Conservation (phyloP, 2,888 invertebrate genomes). For the Diachrysia chrysitis region DNA sequence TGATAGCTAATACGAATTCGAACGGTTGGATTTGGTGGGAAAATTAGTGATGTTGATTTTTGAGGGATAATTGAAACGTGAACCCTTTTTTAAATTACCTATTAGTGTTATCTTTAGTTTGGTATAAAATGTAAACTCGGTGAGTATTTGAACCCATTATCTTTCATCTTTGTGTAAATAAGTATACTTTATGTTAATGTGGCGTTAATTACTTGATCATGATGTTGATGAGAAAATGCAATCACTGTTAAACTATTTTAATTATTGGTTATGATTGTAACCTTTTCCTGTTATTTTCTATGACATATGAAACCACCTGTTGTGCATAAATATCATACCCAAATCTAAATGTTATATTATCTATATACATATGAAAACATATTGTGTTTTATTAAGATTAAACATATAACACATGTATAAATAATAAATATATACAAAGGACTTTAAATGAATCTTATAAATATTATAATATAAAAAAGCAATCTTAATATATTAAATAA, state of each 20-base stretch:
- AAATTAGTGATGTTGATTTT: conserved; percentile 37
- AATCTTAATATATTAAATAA: neutral
- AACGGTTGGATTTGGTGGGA: conserved; percentile 54
- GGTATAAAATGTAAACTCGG: conserved; percentile 50
- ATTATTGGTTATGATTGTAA: conserved; percentile 9
- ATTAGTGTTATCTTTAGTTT: conserved; percentile 18
- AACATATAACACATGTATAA: no score
- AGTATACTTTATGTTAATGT: neutral
- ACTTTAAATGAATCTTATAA: no score
- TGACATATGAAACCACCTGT: conserved; percentile 70
- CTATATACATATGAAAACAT: conserved; percentile 14
- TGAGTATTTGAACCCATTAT: conserved; percentile 33
- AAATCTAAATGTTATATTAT: conserved; percentile 16
- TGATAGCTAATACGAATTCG: conserved; percentile 36
- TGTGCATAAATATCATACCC: conserved; percentile 58
- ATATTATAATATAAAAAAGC: neutral
- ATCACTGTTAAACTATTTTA: neutral
- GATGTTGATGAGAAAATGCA: neutral
- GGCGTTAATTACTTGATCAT: neutral
- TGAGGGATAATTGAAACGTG: neutral
- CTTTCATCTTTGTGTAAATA: neutral
- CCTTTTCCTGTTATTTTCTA: conserved; percentile 42
- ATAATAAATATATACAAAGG: no score
- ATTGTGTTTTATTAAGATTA: neutral
- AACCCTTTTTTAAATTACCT: conserved; percentile 10